Conservation (phyloP, 2,797 vertebrate species). For the Sebastes hubbsi region DNA sequence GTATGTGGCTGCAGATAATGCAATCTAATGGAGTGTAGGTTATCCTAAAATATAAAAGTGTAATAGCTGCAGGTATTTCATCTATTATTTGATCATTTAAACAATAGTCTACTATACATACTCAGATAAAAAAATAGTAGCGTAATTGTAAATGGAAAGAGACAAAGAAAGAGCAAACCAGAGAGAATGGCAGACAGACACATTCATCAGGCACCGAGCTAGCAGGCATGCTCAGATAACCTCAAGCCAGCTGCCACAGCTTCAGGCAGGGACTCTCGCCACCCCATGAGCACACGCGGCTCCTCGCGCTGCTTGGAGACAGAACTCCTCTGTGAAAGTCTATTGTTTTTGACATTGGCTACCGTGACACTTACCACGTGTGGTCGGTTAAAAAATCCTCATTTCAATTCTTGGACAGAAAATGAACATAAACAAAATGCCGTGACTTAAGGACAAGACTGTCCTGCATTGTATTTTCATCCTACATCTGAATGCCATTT, state of each 20-base stretch:
- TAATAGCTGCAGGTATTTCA: background rate
- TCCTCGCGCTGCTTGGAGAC: conserved; percentile 1
- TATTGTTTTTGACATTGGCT: conserved; percentile 12
- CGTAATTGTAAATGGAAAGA: background rate
- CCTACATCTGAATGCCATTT: background rate
- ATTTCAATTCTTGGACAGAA: background rate
- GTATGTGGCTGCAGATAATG: background rate
- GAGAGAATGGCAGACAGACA: conserved; percentile 14
- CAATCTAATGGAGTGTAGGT: background rate
- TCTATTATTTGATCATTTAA: background rate
- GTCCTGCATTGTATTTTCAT: background rate
- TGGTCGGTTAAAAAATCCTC: background rate
- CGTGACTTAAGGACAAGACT: too few species aligned
- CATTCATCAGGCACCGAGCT: conserved; percentile 30
- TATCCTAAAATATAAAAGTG: background rate
- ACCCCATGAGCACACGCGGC: background rate
- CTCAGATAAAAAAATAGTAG: background rate
- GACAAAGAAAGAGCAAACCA: conserved; percentile 2
- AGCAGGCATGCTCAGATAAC: conserved; percentile 33
- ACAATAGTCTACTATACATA: background rate
- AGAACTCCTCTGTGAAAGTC: conserved; percentile 2
- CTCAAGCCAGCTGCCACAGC: conserved; percentile 43
- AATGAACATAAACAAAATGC: background rate
- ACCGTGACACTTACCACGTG: background rate
- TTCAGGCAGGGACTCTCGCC: conserved; percentile 25